Conservation (phyloP, 2,113 vertebrate species). For the Epinephelus moara region DNA sequence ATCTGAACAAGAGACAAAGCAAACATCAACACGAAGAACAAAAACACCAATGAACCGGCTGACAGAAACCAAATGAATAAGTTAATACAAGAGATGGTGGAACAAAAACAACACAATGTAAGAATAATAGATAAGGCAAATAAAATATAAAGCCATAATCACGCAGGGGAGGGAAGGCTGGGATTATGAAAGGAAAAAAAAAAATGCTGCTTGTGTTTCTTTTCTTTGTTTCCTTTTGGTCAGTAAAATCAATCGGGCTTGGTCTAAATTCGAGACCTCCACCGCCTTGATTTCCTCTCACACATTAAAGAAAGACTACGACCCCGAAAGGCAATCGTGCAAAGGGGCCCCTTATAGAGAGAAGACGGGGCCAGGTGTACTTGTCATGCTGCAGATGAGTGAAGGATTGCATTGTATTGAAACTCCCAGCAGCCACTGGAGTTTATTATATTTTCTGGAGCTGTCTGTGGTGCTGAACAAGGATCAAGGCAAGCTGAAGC, state of each 20-base stretch:
- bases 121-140: not conserved
- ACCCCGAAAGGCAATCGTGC: not conserved
- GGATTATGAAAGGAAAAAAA: not conserved
- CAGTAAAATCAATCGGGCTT: not conserved
- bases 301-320: not conserved
- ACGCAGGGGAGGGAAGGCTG: too few species aligned
- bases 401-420: slow-evolving; percentile 1
- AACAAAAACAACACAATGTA: not conserved
- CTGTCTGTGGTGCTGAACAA: slow-evolving; percentile 13
- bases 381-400: slow-evolving; percentile 22
- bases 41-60: not conserved
- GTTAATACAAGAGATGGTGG: not conserved
- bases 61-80: not conserved
- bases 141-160: not conserved
- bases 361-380: slow-evolving; percentile 10
- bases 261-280: not conserved
- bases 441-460: slow-evolving; percentile 2
- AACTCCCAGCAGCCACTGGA: not conserved
- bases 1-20: not conserved
- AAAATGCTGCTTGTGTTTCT: not conserved
- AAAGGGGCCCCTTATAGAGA: not conserved
- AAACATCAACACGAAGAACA: not conserved
- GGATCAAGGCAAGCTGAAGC: slow-evolving; percentile 6
- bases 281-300: not conserved
- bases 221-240: not conserved